phyloP scores from a whole-genome alignment of 2,888 invertebrate genomes.

The Chrysopilus asiliformis region DNA sequence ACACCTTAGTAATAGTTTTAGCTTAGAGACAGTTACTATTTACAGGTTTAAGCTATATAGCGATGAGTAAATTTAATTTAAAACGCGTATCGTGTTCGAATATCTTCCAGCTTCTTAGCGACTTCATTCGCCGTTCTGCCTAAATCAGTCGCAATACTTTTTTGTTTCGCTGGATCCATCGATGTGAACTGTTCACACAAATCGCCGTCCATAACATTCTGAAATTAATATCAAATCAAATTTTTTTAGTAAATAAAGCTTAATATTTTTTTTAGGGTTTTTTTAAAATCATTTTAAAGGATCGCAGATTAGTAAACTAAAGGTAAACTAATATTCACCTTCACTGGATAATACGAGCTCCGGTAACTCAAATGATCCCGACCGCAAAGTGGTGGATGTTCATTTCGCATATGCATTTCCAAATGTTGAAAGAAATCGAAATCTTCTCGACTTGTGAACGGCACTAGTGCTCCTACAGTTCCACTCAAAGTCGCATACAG shows the following conservation, averaged over 20 bases:
- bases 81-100: constrained; percentile 96
- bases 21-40: no score
- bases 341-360: constrained; percentile 94
- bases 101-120: constrained; percentile 96
- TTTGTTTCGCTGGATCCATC: constrained; percentile 85
- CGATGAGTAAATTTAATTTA: constrained; percentile 39
- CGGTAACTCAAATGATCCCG: constrained; percentile 94
- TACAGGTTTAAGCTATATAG: background rate
- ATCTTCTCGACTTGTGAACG: constrained; percentile 92
- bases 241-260: no score
- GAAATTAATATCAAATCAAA: no score
- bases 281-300: no score
- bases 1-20: no score
- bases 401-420: constrained; percentile 99
- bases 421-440: constrained; percentile 98
- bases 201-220: constrained; percentile 98
- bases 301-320: background rate
- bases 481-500: constrained; percentile 95
- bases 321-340: constrained; percentile 48
- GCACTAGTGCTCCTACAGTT: constrained; percentile 82
- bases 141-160: constrained; percentile 85
- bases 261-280: no score
- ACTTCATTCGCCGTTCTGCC: constrained; percentile 94
- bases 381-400: constrained; percentile 91
- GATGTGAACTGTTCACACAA: constrained; percentile 98